A percentile compares a stretch with the other conserved stretches of the same genome.
Evolutionary conservation across 2,888 invertebrate species (phyloP).

Genomic region (Sylvicola cinctus): DNA sequence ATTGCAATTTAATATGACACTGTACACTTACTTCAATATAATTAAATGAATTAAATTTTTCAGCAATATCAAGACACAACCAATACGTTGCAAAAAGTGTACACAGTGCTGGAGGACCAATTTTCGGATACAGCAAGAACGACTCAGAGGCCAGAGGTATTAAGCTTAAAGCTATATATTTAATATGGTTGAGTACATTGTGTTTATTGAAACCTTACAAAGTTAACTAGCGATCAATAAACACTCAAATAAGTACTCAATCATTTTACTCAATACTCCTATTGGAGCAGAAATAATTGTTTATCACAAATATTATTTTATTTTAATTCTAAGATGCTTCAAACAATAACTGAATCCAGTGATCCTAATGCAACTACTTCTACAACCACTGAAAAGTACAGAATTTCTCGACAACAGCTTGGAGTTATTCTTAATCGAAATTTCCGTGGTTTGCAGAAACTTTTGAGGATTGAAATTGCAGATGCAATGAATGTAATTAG

Average conservation of each 20-base stretch:
- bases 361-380: constrained; percentile 8
- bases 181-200: no score
- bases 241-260: no score
- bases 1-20: no score
- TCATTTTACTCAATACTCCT: no score
- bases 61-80: constrained; percentile 24
- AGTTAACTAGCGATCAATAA: no score
- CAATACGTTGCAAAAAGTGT: constrained; percentile 17
- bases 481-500: constrained; percentile 21
- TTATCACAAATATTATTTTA: background rate
- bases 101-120: constrained; percentile 18
- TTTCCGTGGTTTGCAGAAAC: constrained; percentile 20
- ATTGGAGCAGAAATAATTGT: no score
- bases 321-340: constrained; percentile 1
- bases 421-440: constrained; percentile 22
- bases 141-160: constrained; percentile 4
- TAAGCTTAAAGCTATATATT: no score
- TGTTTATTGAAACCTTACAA: no score
- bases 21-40: no score
- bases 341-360: constrained; percentile 2
- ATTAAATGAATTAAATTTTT: no score
- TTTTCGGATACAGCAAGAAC: constrained; percentile 17
- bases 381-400: constrained; percentile 19
- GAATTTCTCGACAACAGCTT: constrained; percentile 21
- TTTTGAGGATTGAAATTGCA: constrained; percentile 18